Base-by-base conservation (phyloP, 2,797 vertebrate species). In the Sebastes hubbsi region DNA sequence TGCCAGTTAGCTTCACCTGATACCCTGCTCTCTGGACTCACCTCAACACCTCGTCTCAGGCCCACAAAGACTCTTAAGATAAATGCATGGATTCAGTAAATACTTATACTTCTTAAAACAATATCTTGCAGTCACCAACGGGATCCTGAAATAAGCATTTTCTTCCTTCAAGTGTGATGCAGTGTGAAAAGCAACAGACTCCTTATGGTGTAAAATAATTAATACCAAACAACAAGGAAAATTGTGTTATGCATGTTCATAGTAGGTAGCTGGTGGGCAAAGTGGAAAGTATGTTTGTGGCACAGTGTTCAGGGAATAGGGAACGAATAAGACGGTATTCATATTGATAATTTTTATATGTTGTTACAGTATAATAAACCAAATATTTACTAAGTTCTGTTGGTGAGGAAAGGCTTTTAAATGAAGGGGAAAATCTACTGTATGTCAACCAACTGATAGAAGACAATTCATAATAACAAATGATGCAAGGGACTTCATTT, bases 1-100 rank as follows among this genome's bases (percentile, higher is more conserved):
- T 77, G 65, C 54, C 71, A 0, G 22, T 42, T 34, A 49, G 63
- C 72, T 62, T 66, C 78, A 90, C 55, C 52, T 70, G 84, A 91
- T 75, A 85, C 75, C 12, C 30, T 63, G 68, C 70, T 75, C 20
- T 79, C 36, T 61, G 49, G 46, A 72, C 61, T 61, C 42, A 52
- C 25, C 10, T 84, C 65, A 77, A 83, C 77, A 7, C 24, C 56
- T 81, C 1, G 2, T 72, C 49, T 67, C 12, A 59, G 30, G 55
- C 61, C 7, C 4, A 60, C 5, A n/a, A 62, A 68, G 24, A 10
- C 13, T 56, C 3, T 46, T 46, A 13, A 64, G 3, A 24, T 65
- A 27, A 80, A 46, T 1, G 0, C 30, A 56, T 59, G 11, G 8
- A 71, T 82, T 46, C 25, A 52, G n/a, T 74, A 60, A 67, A 66